A percentile compares a stretch with the other conserved stretches of the same genome.
phyloP scores from a whole-genome alignment of 2,888 invertebrate genomes.

The Melanotus villosus region DNA sequence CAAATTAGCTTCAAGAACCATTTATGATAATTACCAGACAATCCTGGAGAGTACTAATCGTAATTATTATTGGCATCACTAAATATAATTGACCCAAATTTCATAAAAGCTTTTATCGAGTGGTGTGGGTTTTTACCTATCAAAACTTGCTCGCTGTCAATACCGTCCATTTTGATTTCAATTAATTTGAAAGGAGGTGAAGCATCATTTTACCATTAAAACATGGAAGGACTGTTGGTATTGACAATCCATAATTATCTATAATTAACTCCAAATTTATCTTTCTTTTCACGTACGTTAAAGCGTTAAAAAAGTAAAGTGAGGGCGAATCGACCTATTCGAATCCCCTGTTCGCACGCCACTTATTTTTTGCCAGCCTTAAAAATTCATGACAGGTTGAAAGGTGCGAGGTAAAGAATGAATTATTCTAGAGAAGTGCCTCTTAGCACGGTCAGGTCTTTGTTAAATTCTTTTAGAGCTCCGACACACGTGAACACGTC shows the following conservation, averaged over 20 bases:
- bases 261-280: not conserved
- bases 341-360: constrained; percentile 15
- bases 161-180: not conserved
- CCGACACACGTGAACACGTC: constrained; percentile 33
- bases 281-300: not conserved
- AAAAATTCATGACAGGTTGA: constrained; percentile 42
- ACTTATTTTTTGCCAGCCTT: constrained; percentile 26
- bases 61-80: constrained; percentile 36
- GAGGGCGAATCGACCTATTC: not conserved
- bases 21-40: constrained; percentile 46
- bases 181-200: not conserved
- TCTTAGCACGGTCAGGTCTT: constrained; percentile 33
- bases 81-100: constrained; percentile 31
- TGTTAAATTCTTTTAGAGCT: constrained; percentile 28
- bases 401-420: constrained; percentile 42
- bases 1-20: constrained; percentile 49
- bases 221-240: not conserved
- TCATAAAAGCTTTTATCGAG: not conserved
- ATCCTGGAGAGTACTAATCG: constrained; percentile 30
- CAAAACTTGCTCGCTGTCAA: constrained; percentile 2
- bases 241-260: not conserved
- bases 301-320: not conserved
- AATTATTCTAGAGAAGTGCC: constrained; percentile 34
- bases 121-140: not conserved
- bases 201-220: not conserved